Evolutionary conservation across 2,113 vertebrate species (phyloP).

Genomic region (Chlorodrepanis virens): DNA sequence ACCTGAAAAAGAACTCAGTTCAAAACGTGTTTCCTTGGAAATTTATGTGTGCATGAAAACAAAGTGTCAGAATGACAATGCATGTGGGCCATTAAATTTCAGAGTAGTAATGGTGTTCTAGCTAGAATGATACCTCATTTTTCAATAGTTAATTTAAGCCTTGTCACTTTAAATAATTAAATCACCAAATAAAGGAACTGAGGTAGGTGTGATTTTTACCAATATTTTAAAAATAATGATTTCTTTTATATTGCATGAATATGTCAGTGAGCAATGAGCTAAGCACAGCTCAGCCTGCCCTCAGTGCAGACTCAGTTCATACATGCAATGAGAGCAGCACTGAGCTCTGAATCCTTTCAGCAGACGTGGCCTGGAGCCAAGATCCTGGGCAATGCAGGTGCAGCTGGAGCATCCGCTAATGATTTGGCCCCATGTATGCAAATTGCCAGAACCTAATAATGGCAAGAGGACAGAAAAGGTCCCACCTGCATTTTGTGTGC

Average conservation of each 20-base stretch:
- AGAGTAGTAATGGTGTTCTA: neutral
- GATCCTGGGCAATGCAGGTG: constrained; percentile 29
- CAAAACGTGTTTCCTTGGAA: neutral
- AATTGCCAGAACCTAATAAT: neutral
- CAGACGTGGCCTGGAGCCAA: neutral
- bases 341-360: neutral
- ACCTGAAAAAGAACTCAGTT: neutral
- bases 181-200: neutral
- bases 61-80: neutral
- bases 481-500: neutral
- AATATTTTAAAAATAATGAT: neutral
- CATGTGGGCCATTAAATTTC: neutral
- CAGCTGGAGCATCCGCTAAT: neutral
- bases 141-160: neutral
- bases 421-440: neutral
- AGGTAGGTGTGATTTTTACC: neutral
- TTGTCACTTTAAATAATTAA: constrained; percentile 16
- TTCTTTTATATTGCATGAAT: neutral
- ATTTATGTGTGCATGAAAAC: neutral
- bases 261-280: neutral
- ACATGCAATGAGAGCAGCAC: neutral
- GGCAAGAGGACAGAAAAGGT: neutral
- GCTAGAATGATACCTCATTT: neutral
- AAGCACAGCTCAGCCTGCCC: neutral
- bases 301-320: neutral